Conservation (phyloP, 1,140 invertebrate species). For the Drosophila pandora region DNA sequence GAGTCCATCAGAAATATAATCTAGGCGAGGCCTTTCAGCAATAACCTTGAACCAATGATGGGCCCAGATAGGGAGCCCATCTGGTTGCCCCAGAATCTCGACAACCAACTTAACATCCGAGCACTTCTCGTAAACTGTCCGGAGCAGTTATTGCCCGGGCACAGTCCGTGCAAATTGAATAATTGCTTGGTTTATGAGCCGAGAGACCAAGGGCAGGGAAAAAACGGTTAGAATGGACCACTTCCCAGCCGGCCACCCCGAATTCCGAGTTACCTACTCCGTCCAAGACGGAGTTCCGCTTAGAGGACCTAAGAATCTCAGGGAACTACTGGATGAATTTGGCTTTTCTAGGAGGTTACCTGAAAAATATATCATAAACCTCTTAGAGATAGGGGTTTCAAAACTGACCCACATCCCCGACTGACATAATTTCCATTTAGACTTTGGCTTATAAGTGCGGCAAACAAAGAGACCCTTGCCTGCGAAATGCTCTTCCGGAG, state of each 20-base stretch:
- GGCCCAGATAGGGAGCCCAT: constrained; percentile 6
- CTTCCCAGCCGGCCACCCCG: background rate
- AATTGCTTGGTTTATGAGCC: constrained; percentile 71
- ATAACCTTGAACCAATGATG: constrained; percentile 60
- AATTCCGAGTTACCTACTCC: background rate
- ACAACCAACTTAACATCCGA: constrained; percentile 21
- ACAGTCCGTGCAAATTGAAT: constrained; percentile 75
- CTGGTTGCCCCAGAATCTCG: constrained; percentile 12
- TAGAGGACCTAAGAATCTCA: background rate
- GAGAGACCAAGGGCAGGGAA: constrained; percentile 28
- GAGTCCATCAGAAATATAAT: constrained; percentile 34
- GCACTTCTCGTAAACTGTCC: constrained; percentile 63
- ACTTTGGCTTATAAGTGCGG: background rate
- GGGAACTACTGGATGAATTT: too few relatives aligned
- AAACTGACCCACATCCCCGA: background rate
- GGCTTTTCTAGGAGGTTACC: too few relatives aligned
- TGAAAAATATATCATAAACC: too few relatives aligned
- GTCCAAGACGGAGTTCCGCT: too few relatives aligned
- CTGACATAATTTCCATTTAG: background rate
- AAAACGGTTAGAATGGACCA: constrained; percentile 4
- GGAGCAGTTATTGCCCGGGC: constrained; percentile 63
- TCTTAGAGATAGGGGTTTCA: background rate
- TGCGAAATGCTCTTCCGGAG: constrained; percentile 23
- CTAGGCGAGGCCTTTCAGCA: constrained; percentile 28
- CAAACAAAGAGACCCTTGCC: constrained; percentile 1